phyloP scores from a whole-genome alignment of 2,888 invertebrate genomes.

The Lycaena phlaeas region DNA sequence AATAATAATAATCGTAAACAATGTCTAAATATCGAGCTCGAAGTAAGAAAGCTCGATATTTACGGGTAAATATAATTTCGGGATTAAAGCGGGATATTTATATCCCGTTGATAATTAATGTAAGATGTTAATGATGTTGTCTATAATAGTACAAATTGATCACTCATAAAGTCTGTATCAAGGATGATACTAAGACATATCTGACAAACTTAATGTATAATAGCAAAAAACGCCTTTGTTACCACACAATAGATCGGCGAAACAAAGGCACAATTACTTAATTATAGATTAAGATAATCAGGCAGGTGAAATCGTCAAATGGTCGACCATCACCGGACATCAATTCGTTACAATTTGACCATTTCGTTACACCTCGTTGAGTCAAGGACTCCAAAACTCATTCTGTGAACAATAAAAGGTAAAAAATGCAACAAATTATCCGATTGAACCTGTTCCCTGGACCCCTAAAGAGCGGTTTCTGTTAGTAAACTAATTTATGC shows the following conservation, averaged over 20 bases:
- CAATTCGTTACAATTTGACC: slow-evolving; percentile 66
- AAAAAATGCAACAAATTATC: slow-evolving; percentile 62
- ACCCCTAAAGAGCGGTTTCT: slow-evolving; percentile 65
- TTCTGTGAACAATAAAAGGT: slow-evolving; percentile 49
- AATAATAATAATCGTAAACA: too few species aligned
- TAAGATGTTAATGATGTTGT: too few species aligned
- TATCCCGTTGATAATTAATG: too few species aligned
- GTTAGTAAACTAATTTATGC: slow-evolving; percentile 68
- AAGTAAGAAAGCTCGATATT: too few species aligned
- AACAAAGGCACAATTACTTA: slow-evolving; percentile 50
- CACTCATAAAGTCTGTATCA: too few species aligned
- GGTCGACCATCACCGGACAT: slow-evolving; percentile 51
- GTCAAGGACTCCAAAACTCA: slow-evolving; percentile 64
- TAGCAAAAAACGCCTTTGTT: background rate
- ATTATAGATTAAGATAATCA: slow-evolving; percentile 55
- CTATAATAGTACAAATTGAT: too few species aligned
- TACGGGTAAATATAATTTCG: too few species aligned
- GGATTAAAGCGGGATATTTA: too few species aligned
- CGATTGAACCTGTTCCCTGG: slow-evolving; percentile 63
- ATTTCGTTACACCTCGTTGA: slow-evolving; percentile 72
- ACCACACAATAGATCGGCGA: background rate
- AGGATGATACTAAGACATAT: background rate
- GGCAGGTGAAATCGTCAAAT: slow-evolving; percentile 58
- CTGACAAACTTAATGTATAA: background rate
- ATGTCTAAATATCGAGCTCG: too few species aligned